Conservation (phyloP, 2,113 vertebrate genomes). For the Perca schrenkii region DNA sequence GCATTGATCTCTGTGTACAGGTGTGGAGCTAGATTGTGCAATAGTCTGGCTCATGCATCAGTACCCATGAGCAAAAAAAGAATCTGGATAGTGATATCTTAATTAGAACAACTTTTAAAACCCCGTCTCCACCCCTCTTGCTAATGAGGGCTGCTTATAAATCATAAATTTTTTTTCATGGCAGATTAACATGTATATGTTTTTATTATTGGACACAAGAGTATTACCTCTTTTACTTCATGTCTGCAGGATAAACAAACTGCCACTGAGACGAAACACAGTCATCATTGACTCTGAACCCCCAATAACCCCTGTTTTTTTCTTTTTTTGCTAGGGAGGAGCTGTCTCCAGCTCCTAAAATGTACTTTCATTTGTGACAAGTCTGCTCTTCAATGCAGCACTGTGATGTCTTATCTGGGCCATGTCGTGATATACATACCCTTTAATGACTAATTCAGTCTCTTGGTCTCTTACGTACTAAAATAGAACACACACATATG, state of each 20-base stretch:
- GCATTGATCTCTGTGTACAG: constrained; percentile 1
- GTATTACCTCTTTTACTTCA: constrained; percentile 13
- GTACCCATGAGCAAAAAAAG: constrained; percentile 13
- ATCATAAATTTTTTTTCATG: constrained; percentile 45
- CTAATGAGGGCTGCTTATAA: constrained; percentile 53
- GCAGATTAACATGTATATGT: constrained; percentile 35
- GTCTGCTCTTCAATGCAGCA: constrained; percentile 67
- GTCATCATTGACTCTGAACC: constrained; percentile 65
- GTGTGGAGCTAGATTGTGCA: not conserved
- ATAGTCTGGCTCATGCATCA: constrained; percentile 19
- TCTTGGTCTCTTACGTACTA: constrained; percentile 66
- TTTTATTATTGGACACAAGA: constrained; percentile 36
- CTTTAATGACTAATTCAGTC: constrained; percentile 83
- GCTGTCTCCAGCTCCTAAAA: constrained; percentile 68
- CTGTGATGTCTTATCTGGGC: constrained; percentile 82
- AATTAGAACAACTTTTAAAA: constrained; percentile 49
- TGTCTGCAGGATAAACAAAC: constrained; percentile 56
- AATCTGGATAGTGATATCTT: constrained; percentile 42
- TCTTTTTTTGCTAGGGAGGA: constrained; percentile 26
- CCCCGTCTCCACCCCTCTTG: not conserved
- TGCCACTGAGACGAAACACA: constrained; percentile 43
- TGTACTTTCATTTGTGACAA: constrained; percentile 79
- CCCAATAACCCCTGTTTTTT: constrained; percentile 64
- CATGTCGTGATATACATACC: constrained; percentile 75
- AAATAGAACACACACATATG: constrained; percentile 76